These are phyloP conservation scores for Pachymerium ferrugineum DNA, from an alignment of 2,888 invertebrate species.

Conservation along the genomic window DNA sequence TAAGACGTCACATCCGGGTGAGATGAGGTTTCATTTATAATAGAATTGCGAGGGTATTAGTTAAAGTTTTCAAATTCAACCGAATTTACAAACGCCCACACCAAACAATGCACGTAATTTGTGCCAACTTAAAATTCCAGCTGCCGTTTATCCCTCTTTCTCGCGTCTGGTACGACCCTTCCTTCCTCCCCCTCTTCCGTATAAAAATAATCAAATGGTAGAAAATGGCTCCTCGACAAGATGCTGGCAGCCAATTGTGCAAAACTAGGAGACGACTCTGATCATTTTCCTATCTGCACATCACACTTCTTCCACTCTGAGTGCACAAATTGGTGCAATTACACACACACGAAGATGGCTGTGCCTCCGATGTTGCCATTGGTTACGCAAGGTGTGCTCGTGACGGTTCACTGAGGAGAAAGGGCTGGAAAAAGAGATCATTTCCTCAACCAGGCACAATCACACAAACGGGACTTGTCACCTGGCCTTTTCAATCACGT, in stretches of 20 bases:
- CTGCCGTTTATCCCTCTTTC: too few relatives aligned
- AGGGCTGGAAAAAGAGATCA: background rate
- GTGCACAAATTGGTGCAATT: constrained; percentile 8
- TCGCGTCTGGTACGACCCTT: too few relatives aligned
- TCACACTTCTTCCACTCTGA: background rate
- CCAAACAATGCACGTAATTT: too few relatives aligned
- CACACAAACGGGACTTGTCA: background rate
- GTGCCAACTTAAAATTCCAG: too few relatives aligned
- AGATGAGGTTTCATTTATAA: too few relatives aligned
- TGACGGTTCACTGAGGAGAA: background rate
- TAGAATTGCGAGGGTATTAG: too few relatives aligned
- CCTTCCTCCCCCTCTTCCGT: too few relatives aligned
- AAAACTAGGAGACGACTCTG: background rate
- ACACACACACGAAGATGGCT: background rate
- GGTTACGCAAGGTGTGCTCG: background rate
- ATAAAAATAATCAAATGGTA: background rate
- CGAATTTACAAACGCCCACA: too few relatives aligned
- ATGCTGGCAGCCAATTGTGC: constrained; percentile 13
- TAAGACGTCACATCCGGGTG: too few relatives aligned
- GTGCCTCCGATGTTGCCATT: background rate
- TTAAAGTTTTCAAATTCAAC: too few relatives aligned
- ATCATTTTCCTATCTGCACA: constrained; percentile 5
- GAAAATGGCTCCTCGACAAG: background rate
- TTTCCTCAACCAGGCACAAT: background rate
- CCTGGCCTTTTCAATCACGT: background rate